These are phyloP conservation scores for Epinephelus fuscoguttatus DNA, from an alignment of 2,113 vertebrate genomes.

Conservation along the genomic window DNA sequence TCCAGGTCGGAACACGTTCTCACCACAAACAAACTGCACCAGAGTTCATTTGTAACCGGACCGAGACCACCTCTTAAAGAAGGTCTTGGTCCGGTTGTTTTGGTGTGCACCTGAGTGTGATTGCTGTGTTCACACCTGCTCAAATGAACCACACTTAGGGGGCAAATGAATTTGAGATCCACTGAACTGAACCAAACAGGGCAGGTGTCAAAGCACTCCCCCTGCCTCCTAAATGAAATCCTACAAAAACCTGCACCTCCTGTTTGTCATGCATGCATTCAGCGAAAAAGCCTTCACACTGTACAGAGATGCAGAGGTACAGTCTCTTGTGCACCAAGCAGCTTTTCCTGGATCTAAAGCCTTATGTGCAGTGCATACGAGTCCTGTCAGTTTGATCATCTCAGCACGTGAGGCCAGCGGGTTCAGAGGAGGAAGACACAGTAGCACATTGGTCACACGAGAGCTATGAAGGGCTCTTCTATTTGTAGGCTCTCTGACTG, in stretches of 20 bases:
- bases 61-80: too few species aligned
- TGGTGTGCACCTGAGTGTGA: too few species aligned
- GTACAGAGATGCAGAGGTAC: neutral
- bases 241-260: neutral
- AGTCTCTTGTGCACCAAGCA: slow-evolving; percentile 1
- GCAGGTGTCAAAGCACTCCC: too few species aligned
- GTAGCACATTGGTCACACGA: slow-evolving; percentile 29
- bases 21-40: too few species aligned
- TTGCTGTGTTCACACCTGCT: too few species aligned
- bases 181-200: too few species aligned
- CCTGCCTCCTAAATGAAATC: neutral
- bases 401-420: neutral
- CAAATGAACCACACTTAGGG: too few species aligned
- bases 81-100: too few species aligned
- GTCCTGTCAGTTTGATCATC: slow-evolving; percentile 46
- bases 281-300: neutral
- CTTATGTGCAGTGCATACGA: slow-evolving; percentile 22
- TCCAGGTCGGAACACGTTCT: too few species aligned
- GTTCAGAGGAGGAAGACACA: slow-evolving; percentile 28
- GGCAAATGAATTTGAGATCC: too few species aligned
- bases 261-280: neutral
- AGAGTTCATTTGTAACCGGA: too few species aligned
- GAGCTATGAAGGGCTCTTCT: slow-evolving; percentile 39
- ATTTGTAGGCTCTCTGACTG: slow-evolving; percentile 42
- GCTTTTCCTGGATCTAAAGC: slow-evolving; percentile 24